phyloP scores from a whole-genome alignment of 2,797 vertebrate species.

The Peromyscus melanophrys region DNA sequence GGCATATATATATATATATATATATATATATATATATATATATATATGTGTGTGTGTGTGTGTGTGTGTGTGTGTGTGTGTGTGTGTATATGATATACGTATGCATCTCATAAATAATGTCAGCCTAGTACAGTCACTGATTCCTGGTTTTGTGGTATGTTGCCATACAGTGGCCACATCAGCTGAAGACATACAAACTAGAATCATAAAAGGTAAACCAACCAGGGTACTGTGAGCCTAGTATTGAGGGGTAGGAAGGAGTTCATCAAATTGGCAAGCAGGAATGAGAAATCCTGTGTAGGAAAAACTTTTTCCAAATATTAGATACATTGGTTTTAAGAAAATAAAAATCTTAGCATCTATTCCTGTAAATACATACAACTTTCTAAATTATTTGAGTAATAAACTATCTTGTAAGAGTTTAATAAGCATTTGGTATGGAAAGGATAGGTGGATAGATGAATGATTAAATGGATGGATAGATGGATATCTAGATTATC shows the following conservation, averaged over 20 bases:
- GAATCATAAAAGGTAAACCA: rapidly evolving
- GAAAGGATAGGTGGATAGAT: not conserved
- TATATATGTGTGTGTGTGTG: no score
- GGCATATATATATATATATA: no score
- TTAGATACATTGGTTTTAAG: not conserved
- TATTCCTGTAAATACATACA: not conserved
- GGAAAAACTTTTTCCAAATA: not conserved
- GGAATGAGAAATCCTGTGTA: not conserved
- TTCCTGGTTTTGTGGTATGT: not conserved
- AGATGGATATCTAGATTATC: no score
- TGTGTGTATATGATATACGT: no score
- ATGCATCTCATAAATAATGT: not conserved
- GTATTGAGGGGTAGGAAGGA: not conserved
- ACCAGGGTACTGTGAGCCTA: not conserved
- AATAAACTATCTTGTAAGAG: not conserved
- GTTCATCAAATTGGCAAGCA: not conserved
- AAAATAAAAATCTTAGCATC: not conserved
- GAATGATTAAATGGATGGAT: not conserved
- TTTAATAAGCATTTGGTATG: not conserved
- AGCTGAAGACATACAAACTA: not conserved
- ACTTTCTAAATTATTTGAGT: not conserved
- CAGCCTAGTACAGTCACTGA: not conserved
- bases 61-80: no score
- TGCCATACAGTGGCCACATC: not conserved
- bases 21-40: no score